These are phyloP conservation scores for Macaca nemestrina DNA, from an alignment of 2,113 vertebrate species.

Conservation along the genomic window DNA sequence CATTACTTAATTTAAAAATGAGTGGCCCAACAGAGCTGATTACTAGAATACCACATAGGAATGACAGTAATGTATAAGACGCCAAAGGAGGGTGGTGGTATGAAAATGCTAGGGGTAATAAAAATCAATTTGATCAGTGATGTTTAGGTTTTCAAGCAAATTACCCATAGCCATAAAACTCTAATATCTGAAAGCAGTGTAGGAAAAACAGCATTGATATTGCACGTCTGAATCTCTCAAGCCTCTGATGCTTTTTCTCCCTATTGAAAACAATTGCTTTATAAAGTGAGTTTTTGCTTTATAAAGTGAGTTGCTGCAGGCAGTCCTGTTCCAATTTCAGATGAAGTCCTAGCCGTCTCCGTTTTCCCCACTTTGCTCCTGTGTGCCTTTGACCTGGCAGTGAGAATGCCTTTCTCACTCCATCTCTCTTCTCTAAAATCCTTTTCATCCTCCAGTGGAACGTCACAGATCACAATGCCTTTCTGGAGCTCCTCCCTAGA, in stretches of 20 bases:
- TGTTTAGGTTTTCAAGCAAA: neutral
- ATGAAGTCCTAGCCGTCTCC: neutral
- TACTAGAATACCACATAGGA: neutral
- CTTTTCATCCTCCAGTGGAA: neutral
- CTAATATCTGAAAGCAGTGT: neutral
- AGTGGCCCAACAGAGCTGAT: neutral
- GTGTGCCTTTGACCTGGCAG: neutral
- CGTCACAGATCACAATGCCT: neutral
- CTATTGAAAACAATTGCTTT: neutral
- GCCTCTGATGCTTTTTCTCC: neutral
- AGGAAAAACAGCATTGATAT: neutral
- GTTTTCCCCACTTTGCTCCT: neutral
- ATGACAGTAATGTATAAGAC: neutral
- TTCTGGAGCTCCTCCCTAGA: neutral
- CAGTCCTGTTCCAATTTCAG: neutral
- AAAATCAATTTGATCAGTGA: neutral
- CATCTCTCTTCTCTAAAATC: neutral
- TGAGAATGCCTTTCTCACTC: neutral
- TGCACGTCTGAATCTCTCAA: neutral
- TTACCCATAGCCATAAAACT: neutral
- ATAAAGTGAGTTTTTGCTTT: neutral
- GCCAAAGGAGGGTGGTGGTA: neutral
- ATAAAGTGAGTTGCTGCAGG: neutral
- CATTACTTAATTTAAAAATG: constrained; percentile 14
- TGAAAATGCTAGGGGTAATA: neutral